Conservation (phyloP, 2,113 vertebrate genomes). For the Phaethornis superciliosus region DNA sequence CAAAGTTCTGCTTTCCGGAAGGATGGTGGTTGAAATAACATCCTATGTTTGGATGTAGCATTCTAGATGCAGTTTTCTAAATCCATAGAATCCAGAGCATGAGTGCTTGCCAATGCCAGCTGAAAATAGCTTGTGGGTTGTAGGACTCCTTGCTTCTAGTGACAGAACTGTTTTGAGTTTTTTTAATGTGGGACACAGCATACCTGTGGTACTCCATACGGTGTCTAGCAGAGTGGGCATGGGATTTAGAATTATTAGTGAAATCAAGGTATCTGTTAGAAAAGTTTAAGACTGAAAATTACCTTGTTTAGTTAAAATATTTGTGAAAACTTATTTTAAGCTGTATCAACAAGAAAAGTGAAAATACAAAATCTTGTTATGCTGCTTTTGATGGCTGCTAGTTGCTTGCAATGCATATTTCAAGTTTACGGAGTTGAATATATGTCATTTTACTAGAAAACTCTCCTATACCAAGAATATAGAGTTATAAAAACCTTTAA, state of each 20-base stretch:
- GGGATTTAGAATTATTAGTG: background rate
- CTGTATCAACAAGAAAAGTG: background rate
- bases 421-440: background rate
- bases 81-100: background rate
- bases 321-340: background rate
- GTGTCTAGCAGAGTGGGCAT: background rate
- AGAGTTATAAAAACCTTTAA: background rate
- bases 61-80: background rate
- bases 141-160: background rate
- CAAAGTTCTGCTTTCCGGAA: too few relatives aligned
- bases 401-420: background rate
- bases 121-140: fast-evolving
- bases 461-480: background rate
- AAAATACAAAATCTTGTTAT: background rate
- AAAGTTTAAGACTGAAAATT: background rate
- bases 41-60: fast-evolving
- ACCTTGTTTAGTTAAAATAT: background rate
- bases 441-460: background rate
- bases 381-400: background rate
- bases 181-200: fast-evolving
- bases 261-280: background rate
- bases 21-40: too few relatives aligned
- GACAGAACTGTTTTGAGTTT: background rate
- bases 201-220: background rate
- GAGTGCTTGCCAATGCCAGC: background rate